Evolutionary conservation across 2,113 vertebrate genomes (phyloP).

Genomic region (Laticauda laticaudata): DNA sequence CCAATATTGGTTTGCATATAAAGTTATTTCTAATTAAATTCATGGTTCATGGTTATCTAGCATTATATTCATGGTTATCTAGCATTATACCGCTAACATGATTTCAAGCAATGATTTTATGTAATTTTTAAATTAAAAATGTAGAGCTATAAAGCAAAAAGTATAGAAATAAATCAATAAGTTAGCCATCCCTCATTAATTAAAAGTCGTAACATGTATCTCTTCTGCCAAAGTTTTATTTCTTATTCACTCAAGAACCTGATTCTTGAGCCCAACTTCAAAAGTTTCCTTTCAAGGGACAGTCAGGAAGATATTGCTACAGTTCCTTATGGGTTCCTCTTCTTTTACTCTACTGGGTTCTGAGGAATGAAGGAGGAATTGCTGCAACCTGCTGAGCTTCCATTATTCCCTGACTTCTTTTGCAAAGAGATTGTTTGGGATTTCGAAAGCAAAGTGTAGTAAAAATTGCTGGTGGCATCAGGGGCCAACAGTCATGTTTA

Average conservation of each 20-base stretch:
- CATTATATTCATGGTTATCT: not conserved
- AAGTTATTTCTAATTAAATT: not conserved
- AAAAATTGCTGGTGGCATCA: not conserved
- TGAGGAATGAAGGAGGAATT: not conserved
- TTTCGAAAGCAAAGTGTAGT: not conserved
- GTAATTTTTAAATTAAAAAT: not conserved
- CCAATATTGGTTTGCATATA: not conserved
- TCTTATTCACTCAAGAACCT: no score
- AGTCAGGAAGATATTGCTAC: not conserved
- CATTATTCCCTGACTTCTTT: not conserved
- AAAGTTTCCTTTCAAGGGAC: not conserved
- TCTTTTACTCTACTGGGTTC: not conserved
- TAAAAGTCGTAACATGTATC: not conserved
- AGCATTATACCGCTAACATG: not conserved
- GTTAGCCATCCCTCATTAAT: not conserved
- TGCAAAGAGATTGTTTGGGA: not conserved
- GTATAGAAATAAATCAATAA: not conserved
- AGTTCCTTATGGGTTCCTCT: not conserved
- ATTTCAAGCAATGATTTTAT: not conserved
- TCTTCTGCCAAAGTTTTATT: not conserved
- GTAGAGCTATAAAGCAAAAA: not conserved
- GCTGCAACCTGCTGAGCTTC: not conserved
- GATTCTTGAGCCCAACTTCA: not conserved
- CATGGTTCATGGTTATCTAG: not conserved
- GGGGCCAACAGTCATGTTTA: not conserved